Base-by-base conservation (phyloP, 2,888 invertebrate genomes). In the Ochlodes sylvanus region DNA sequence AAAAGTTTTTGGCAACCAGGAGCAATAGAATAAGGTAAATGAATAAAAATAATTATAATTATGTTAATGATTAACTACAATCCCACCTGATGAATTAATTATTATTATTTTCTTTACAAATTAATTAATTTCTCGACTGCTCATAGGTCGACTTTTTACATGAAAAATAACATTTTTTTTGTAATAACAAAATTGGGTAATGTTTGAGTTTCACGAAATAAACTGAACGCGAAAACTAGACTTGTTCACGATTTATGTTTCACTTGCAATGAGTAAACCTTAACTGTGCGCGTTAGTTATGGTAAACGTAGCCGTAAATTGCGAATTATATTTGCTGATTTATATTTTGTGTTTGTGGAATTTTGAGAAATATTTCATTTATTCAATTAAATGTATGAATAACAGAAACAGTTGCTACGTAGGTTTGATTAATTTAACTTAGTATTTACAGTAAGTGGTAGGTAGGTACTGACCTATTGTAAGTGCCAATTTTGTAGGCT, bases 211-310 rank as follows among this genome's bases (percentile, higher is more conserved):
- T 42, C 44, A 15, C 58, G 44, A 60, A 60, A 32, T 58, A 58
- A 65, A 58, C 15, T 7, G 3, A 65, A 52, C 27, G 52, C 41
- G 41, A 38, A 15, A 4, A 58, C 58, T 6, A 38, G 57, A 57
- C 17, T 57, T 65, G 38, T 57, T 65, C 15, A 27, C 41, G 58
- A 58, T 58, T 60, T 27, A 65, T 58, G 58, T 65, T 58, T 58
- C 52, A 65, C 65, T 52, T 58, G 57, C 52, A 58, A 58, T 52
- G 52, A 65, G 50, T 34, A 52, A 58, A 50, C 52, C 58, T 19
- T 65, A 58, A 65, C 58, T 65, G 52, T 50, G 52, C 17, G 27
- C 65, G 58, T 65, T 65, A 65, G 65, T 58, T 65, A 58, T 65
- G 58, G 57, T 65, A 58, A 65, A 65, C 65, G 57, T 58, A 58